phyloP scores from a whole-genome alignment of 2,797 vertebrate genomes.

The Sciurus carolinensis region DNA sequence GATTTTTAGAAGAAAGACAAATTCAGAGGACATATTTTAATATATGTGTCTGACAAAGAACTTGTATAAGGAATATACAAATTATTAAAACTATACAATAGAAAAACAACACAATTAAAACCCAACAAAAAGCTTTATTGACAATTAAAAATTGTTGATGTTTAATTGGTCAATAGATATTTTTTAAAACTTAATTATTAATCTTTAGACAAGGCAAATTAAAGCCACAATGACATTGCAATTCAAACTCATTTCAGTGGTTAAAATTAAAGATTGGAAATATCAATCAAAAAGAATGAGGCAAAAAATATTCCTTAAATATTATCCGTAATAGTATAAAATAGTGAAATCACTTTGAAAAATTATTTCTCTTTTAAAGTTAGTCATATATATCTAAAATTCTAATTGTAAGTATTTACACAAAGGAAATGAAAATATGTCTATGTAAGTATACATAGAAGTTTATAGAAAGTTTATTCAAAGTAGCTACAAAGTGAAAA shows the following conservation, averaged over 20 bases:
- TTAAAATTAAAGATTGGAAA: background rate
- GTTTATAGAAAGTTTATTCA: background rate
- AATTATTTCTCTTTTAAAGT: background rate
- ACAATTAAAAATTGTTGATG: background rate
- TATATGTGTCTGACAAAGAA: background rate
- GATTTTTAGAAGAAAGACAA: too few relatives aligned
- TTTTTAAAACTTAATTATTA: background rate
- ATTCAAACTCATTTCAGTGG: background rate
- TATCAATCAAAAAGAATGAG: background rate
- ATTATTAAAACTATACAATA: background rate
- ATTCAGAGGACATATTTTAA: background rate
- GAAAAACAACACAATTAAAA: background rate
- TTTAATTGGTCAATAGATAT: background rate
- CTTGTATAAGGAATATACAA: background rate
- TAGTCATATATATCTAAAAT: background rate
- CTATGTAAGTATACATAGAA: background rate
- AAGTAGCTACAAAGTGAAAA: background rate
- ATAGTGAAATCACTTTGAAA: background rate
- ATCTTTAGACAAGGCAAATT: background rate
- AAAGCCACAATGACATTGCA: background rate
- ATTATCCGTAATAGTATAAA: background rate
- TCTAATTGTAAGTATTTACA: background rate
- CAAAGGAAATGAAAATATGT: background rate
- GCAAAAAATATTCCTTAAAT: background rate
- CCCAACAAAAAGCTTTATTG: background rate